Base-by-base conservation (phyloP, 1,140 invertebrate genomes). In the Lasaia peninsularis region DNA sequence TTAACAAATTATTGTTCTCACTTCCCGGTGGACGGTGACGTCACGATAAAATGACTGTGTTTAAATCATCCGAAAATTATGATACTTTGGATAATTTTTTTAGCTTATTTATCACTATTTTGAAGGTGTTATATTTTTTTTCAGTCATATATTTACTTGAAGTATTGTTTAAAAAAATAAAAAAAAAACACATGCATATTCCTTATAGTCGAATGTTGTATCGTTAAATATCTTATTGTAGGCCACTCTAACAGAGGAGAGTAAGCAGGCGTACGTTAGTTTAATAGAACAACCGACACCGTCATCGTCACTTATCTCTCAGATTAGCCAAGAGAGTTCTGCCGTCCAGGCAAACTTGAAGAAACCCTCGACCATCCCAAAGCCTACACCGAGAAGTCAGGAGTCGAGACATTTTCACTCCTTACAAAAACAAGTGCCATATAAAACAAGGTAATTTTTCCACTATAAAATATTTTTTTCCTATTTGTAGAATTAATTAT, bases 201-300 rank as follows among this genome's bases (percentile, higher is more conserved):
- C n/a, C n/a, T n/a, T n/a, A n/a, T n/a, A 1, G 32, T n/a, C 0
- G 2, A 9, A 33, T 33, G 11, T 10, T 18, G 0, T 16, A n/a
- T n/a, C 9, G 3, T 18, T 40, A 8, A 5, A 24, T 51, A 31
- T 14, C 62, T 34, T 49, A 16, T 60, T 58, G 3, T 86, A 96
- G 94, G 92, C 93, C 3, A 93, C 93, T 33, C 89, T 96, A 58
- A 95, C 94, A n/a, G 93, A 94, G 64, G 94, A 96, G 72, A 93
- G 96, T 31, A 96, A 97, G 74, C 94, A 96, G 75, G 97, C 96
- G 0, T 99, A 98, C 90, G 95, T 96, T 75, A 94, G 94, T 67
- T 89, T 99, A 31, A 96, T 99, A 34, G 96, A 98, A 67, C 94
- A 88, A 34, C 88, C 88, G 4, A 78, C 78, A 11, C 73, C 75